Conservation (phyloP, 2,113 vertebrate genomes). For the Chrysemys picta region DNA sequence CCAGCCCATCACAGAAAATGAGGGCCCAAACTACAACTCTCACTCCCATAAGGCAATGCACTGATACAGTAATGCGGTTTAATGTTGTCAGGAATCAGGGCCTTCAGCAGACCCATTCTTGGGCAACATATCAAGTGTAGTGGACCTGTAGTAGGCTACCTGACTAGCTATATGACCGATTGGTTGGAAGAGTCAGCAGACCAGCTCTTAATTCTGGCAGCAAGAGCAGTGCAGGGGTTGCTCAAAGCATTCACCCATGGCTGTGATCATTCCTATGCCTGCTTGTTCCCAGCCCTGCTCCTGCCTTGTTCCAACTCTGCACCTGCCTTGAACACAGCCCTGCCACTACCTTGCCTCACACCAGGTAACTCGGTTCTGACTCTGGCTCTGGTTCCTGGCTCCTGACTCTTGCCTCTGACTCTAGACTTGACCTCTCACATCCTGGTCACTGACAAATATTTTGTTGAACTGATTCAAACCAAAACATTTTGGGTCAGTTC, state of each 20-base stretch:
- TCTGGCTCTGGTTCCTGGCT: background rate
- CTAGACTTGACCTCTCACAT: background rate
- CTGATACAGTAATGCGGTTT: slow-evolving; percentile 41
- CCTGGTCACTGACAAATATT: background rate
- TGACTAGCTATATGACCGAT: background rate
- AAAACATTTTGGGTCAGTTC: slow-evolving; percentile 14
- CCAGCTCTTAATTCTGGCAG: no score
- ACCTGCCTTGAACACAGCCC: background rate
- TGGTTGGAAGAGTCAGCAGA: background rate
- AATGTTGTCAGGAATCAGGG: background rate
- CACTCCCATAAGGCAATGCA: background rate
- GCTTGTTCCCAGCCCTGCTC: background rate
- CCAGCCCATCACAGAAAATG: slow-evolving; percentile 41
- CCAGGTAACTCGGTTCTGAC: background rate
- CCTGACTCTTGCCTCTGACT: background rate
- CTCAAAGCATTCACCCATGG: no score
- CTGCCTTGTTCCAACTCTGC: background rate
- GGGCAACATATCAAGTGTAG: background rate
- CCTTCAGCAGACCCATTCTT: background rate
- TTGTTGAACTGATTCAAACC: background rate
- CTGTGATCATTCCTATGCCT: no score
- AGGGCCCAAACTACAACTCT: background rate
- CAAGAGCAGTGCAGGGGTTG: no score
- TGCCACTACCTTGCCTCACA: background rate
- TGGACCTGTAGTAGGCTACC: background rate